These are phyloP conservation scores for Allenopithecus nigroviridis DNA, from an alignment of 2,797 vertebrate genomes.

Conservation along the genomic window DNA sequence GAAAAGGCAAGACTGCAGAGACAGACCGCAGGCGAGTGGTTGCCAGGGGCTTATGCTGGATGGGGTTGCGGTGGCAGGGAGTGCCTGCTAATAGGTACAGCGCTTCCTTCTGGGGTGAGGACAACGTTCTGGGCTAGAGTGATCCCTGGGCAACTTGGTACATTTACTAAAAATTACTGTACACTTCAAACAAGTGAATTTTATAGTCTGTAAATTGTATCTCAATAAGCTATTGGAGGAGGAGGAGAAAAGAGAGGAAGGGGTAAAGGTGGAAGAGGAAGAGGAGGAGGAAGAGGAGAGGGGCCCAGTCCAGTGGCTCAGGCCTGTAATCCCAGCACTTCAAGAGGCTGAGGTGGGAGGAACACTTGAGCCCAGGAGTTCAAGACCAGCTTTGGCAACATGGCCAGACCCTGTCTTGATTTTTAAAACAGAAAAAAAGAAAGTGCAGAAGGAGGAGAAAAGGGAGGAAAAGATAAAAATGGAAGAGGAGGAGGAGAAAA, in stretches of 20 bases:
- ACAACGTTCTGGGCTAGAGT: neutral
- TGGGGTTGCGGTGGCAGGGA: too few species aligned
- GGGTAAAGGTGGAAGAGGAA: neutral
- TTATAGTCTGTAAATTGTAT: neutral
- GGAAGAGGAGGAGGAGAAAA: neutral
- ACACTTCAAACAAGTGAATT: neutral
- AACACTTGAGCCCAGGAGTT: neutral
- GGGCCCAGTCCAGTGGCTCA: neutral
- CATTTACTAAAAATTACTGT: neutral
- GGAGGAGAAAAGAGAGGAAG: neutral
- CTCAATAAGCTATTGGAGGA: neutral
- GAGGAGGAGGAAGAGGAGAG: too few species aligned
- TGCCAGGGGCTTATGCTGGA: too few species aligned
- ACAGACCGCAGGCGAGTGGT: rapidly evolving
- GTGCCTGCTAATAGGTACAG: rapidly evolving
- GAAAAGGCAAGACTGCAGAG: neutral
- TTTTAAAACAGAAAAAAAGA: neutral
- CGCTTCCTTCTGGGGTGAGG: neutral
- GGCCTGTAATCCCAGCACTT: neutral
- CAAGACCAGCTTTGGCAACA: neutral
- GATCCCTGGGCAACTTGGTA: rapidly evolving
- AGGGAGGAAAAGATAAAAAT: neutral
- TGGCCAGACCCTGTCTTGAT: neutral
- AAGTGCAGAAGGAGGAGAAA: neutral
- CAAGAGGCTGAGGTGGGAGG: neutral